Evolutionary conservation across 92 coral and sea anemone genomes (phyloP), one percentile per base, ranked within the genome.

Genomic region (Anthopleura xanthogrammica): DNA sequence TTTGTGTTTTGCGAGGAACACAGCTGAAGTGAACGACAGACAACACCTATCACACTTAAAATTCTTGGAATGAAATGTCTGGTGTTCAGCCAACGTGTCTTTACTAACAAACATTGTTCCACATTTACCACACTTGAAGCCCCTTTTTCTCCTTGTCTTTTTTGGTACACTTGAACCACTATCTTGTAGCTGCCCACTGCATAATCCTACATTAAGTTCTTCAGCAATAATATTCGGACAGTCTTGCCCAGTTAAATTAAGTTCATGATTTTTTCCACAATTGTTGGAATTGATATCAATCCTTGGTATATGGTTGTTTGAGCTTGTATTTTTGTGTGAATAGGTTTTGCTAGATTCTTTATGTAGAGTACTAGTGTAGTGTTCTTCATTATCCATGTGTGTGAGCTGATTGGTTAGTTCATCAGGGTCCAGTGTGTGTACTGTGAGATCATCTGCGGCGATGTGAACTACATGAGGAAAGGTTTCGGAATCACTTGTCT

Each of bases 401-500:
- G 36, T n/a, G 29, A 20, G 23, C 5, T 20, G 70, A 20, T 62
- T 14, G 12, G 10, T 8, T 62, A 23, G 23, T 62, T 62, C 70
- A 62, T 62, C 70, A 62, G 24, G 24, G 36, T n/a, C 70, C 29
- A 20, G 10, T 62, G 70, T 62, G 36, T 62, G 70, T 23, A 62
- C 70, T 20, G 70, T 62, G 12, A 62, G 70, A 62, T 23, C 70
- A 14, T 62, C 70, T 20, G 70, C 29, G 2, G 23, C 14, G 70
- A 62, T 62, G 36, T 62, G 36, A 62, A 62, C 70, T 62, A 62
- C 70, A 62, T 62, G 70, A 62, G 70, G 70, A 62, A 62, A 62
- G 36, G 3, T 4, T 20, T 62, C 70, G 5, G 29, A 62, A 11
- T 62, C 70, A 62, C 70, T 20, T 20, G 29, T 7, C 2, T 20